Percentiles rank a stretch among this genome's conserved stretches.
phyloP scores from a whole-genome alignment of 2,888 invertebrate genomes.

The Penaeus monodon region DNA sequence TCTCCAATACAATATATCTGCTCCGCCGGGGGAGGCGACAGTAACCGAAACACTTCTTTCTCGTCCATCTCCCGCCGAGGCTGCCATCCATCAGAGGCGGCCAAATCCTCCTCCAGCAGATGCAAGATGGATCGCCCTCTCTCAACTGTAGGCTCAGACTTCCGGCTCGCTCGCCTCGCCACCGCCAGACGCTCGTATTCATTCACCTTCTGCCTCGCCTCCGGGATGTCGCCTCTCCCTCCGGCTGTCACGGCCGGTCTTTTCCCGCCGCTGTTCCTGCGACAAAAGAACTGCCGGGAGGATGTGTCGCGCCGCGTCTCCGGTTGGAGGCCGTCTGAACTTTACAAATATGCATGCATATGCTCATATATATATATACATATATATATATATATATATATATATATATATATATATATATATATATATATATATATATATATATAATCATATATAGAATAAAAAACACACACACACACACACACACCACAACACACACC shows the following conservation, averaged over 20 bases:
- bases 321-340: neutral
- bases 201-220: neutral
- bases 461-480: neutral
- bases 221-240: neutral
- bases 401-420: neutral
- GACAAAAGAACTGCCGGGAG: too few relatives aligned
- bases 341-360: neutral
- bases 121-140: too few relatives aligned
- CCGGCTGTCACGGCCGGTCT: neutral
- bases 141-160: too few relatives aligned
- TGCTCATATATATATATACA: neutral
- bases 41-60: too few relatives aligned
- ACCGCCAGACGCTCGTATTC: neutral
- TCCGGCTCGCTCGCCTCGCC: too few relatives aligned
- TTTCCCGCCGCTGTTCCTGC: too few relatives aligned
- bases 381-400: neutral
- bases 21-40: too few relatives aligned
- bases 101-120: too few relatives aligned
- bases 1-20: too few relatives aligned
- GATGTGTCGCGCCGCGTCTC: too few relatives aligned
- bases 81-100: too few relatives aligned
- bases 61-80: too few relatives aligned
- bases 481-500: neutral
- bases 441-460: neutral
- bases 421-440: constrained; percentile 13